Evolutionary conservation across 1,140 invertebrate species (phyloP).

Genomic region (Penaeus vannamei): DNA sequence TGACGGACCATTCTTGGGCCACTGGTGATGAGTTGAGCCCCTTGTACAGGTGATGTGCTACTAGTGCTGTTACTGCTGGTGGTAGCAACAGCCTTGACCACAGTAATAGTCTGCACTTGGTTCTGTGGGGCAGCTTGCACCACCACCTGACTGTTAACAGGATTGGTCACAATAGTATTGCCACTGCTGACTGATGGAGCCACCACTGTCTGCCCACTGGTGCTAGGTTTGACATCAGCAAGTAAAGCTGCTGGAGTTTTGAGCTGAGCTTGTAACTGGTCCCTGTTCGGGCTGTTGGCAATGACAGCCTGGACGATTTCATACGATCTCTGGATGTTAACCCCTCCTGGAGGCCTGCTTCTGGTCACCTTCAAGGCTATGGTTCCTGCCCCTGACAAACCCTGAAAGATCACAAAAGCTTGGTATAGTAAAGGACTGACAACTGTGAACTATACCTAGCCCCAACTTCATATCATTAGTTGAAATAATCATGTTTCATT

Average conservation of each 20-base stretch:
- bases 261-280: slow-evolving; percentile 87
- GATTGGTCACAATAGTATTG: slow-evolving; percentile 25
- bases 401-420: slow-evolving; percentile 78
- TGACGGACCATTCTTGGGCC: slow-evolving; percentile 38
- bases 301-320: slow-evolving; percentile 97
- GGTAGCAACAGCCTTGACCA: slow-evolving; percentile 56
- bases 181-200: slow-evolving; percentile 30
- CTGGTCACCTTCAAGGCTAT: slow-evolving; percentile 56
- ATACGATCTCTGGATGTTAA: slow-evolving; percentile 93
- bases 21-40: slow-evolving; percentile 23
- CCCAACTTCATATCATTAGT: too few relatives aligned
- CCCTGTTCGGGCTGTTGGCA: slow-evolving; percentile 90
- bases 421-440: too few relatives aligned
- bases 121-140: slow-evolving; percentile 44
- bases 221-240: slow-evolving; percentile 53
- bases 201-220: background rate
- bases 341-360: slow-evolving; percentile 71
- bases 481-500: too few relatives aligned
- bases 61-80: slow-evolving; percentile 40
- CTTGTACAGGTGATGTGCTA: slow-evolving; percentile 8
- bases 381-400: slow-evolving; percentile 69
- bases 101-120: slow-evolving; percentile 48
- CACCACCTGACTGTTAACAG: slow-evolving; percentile 47
- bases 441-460: too few relatives aligned
- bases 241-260: slow-evolving; percentile 74